Evolutionary conservation across 2,888 invertebrate species (phyloP), one percentile per base, ranked within the genome.

Genomic region (Deilephila porcellus): DNA sequence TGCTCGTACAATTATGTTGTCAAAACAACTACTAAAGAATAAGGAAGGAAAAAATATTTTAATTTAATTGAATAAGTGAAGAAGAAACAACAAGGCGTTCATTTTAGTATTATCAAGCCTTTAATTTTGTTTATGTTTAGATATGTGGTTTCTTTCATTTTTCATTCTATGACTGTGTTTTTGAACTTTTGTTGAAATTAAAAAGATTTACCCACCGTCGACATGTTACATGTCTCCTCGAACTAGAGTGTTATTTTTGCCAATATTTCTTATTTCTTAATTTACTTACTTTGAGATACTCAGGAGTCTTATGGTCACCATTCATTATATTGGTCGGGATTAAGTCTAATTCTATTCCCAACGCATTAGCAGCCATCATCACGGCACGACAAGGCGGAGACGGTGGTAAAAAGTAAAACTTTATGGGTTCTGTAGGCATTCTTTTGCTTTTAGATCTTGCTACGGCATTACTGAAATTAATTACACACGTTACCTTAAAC

Each of bases 361-460:
- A 82, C 8, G 95, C 95, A 81, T 93, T 96, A 0, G 96, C 96
- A 4, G 96, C 87, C 92, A 97, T 91, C 88, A 96, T 92, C 8
- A 96, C 96, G 0, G 96, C 88, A 4, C 97, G 93, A 81, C 96
- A 96, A 0, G 97, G 96, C 0, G 97, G 95, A 60, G 97, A 97
- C 0, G 95, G 92, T 0, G 95, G 95, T 6, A 95, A 79, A 84
- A 95, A 96, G 86, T 97, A 97, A 70, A 97, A 84, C 84, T 96
- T 96, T 80, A 97, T 93, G 0, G 90, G 88, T 53, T 90, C 85
- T 7, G 76, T 81, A 14, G 94, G 93, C 93, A 93, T 94, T 74
- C 84, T 94, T 78, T 83, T 84, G 74, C 79, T 84, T 77, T 91
- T 93, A 7, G 93, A 90, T 14, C 90, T 86, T n/a, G 93, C 94